A percentile compares a stretch with the other conserved stretches of the same genome.
These are phyloP conservation scores for Patella vulgata DNA, from an alignment of 1,140 invertebrate genomes.

Conservation along the genomic window DNA sequence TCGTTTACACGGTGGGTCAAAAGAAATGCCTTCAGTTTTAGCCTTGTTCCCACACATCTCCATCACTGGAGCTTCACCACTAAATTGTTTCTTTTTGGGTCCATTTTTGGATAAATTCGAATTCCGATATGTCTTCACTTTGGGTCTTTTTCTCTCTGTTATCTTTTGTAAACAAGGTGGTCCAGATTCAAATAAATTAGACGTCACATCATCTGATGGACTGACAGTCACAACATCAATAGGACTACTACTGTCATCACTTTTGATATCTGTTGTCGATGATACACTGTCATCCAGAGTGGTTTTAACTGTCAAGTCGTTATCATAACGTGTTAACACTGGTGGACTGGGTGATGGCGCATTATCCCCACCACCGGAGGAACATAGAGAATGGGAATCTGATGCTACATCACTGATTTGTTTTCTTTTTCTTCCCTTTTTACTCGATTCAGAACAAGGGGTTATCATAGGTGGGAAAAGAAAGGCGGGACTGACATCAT, in stretches of 20 bases:
- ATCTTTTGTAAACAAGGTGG: background rate
- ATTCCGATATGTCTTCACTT: background rate
- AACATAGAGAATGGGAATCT: constrained; percentile 1
- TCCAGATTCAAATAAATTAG: too few relatives aligned
- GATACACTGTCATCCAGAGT: too few relatives aligned
- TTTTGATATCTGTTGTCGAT: too few relatives aligned
- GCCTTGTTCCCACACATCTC: constrained; percentile 23
- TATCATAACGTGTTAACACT: background rate
- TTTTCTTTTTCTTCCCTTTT: constrained; percentile 2
- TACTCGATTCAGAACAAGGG: background rate
- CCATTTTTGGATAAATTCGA: constrained; percentile 13
- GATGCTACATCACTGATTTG: constrained; percentile 2
- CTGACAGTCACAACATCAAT: too few relatives aligned
- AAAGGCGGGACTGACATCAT: constrained; percentile 66
- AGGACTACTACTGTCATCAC: too few relatives aligned
- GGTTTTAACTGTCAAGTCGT: too few relatives aligned
- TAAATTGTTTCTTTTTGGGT: constrained; percentile 19
- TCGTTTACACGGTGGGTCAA: constrained; percentile 27
- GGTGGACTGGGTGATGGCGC: background rate
- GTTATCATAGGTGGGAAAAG: constrained; percentile 12
- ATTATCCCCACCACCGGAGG: background rate
- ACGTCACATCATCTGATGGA: too few relatives aligned
- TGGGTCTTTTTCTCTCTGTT: background rate
- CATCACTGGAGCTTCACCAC: constrained; percentile 19
- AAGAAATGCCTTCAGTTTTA: constrained; percentile 17